A percentile compares a stretch with the other conserved stretches of the same genome.
Conservation (phyloP, 2,113 vertebrate species). For the Myodes glareolus region DNA sequence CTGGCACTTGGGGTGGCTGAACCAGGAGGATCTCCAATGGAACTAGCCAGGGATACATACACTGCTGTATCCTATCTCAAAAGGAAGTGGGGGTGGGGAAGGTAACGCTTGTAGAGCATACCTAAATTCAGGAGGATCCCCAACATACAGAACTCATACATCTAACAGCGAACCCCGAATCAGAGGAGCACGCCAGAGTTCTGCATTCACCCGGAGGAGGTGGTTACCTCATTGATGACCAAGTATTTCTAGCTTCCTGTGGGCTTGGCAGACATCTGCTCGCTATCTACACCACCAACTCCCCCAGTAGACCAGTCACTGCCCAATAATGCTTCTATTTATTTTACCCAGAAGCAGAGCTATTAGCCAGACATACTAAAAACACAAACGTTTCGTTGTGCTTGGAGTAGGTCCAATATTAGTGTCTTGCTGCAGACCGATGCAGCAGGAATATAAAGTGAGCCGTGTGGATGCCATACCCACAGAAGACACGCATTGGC, state of each 20-base stretch:
- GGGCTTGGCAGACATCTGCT: neutral
- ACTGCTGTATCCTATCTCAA: neutral
- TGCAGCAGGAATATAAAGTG: conserved; percentile 76
- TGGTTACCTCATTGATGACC: neutral
- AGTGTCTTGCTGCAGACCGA: conserved; percentile 75
- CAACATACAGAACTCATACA: neutral
- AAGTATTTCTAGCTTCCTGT: conserved; percentile 11
- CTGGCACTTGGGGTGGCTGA: neutral
- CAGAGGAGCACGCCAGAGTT: neutral
- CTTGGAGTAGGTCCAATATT: conserved; percentile 78
- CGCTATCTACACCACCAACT: neutral
- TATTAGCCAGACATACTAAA: conserved; percentile 73
- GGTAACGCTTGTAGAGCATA: neutral
- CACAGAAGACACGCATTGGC: neutral
- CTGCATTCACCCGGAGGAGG: neutral
- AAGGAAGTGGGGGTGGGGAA: neutral
- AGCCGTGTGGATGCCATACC: conserved; percentile 15
- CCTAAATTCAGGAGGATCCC: neutral
- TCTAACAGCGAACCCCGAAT: neutral
- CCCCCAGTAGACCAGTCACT: neutral
- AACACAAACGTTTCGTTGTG: conserved; percentile 75
- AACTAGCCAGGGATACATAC: neutral
- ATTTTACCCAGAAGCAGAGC: conserved; percentile 70
- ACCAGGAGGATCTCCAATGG: neutral
- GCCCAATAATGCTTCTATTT: conserved; percentile 64